These are phyloP conservation scores for Gobio gobio DNA, from an alignment of 2,113 vertebrate genomes.

Conservation along the genomic window DNA sequence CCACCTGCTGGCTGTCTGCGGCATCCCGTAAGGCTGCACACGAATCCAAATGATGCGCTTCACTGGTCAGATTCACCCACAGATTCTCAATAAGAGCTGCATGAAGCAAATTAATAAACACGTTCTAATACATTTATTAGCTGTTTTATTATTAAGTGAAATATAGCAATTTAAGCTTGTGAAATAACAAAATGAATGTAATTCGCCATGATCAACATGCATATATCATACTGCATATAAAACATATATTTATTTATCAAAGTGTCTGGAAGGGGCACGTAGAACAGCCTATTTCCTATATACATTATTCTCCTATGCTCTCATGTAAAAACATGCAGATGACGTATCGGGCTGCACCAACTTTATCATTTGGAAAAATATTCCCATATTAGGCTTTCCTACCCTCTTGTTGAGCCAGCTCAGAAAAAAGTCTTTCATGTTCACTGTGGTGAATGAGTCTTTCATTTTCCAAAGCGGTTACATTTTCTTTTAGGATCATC, in stretches of 20 bases:
- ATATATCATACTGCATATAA: too few species aligned
- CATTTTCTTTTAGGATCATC: conserved; percentile 44
- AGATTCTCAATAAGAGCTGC: conserved; percentile 20
- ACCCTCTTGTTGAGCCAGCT: conserved; percentile 41
- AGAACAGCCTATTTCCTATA: too few species aligned
- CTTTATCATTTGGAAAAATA: not conserved
- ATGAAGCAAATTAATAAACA: not conserved
- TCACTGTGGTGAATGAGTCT: not conserved
- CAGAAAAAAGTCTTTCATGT: conserved; percentile 15
- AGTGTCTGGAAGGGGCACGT: too few species aligned
- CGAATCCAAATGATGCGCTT: conserved; percentile 34
- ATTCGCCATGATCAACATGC: too few species aligned
- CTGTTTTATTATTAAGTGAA: not conserved
- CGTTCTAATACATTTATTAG: not conserved
- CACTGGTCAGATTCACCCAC: conserved; percentile 26
- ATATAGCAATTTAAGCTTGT: not conserved
- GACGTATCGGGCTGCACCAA: not conserved
- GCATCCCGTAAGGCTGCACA: conserved; percentile 39
- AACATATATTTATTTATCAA: too few species aligned
- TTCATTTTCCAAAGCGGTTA: conserved; percentile 25
- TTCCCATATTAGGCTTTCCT: not conserved
- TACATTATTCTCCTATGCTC: not conserved
- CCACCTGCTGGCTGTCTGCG: conserved; percentile 33
- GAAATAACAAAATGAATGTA: too few species aligned
- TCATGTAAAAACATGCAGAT: not conserved